Conservation (phyloP, 2,888 invertebrate species). For the Limnephilus auricula region DNA sequence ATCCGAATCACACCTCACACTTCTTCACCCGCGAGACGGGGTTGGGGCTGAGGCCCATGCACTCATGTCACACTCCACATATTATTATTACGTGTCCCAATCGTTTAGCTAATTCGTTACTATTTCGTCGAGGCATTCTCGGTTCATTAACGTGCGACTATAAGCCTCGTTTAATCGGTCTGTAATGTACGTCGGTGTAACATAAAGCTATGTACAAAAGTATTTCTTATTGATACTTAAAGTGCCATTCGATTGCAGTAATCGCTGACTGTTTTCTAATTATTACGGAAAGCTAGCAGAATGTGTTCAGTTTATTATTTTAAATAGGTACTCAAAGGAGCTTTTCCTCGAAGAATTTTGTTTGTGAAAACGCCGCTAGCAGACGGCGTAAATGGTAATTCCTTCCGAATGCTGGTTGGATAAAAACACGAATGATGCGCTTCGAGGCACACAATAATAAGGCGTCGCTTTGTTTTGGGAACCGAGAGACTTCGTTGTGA, state of each 20-base stretch:
- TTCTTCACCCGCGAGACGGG: not conserved
- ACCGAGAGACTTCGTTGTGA: conserved; percentile 10
- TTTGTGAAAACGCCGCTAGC: not conserved
- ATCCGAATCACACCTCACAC: not conserved
- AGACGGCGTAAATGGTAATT: conserved; percentile 7
- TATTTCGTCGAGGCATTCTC: not conserved
- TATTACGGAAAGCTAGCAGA: not conserved
- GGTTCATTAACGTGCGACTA: not conserved
- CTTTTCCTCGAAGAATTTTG: not conserved
- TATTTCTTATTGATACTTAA: not conserved
- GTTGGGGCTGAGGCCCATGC: not conserved
- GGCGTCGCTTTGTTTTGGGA: not conserved
- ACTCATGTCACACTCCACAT: too few relatives aligned
- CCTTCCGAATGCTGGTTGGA: conserved; percentile 16
- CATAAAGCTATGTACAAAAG: too few relatives aligned
- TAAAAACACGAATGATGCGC: conserved; percentile 26
- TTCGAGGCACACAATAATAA: conserved; percentile 17
- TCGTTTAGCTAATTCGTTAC: not conserved
- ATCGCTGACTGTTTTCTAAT: not conserved
- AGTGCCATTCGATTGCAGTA: not conserved
- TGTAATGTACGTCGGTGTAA: not conserved
- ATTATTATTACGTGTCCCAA: not conserved
- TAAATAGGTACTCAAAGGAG: not conserved
- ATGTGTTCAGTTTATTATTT: not conserved
- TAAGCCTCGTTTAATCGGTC: not conserved